Percentiles rank a stretch among this genome's conserved stretches.
Evolutionary conservation across 1,140 invertebrate species (phyloP).

Genomic region (Pseudomyrmex concolor): DNA sequence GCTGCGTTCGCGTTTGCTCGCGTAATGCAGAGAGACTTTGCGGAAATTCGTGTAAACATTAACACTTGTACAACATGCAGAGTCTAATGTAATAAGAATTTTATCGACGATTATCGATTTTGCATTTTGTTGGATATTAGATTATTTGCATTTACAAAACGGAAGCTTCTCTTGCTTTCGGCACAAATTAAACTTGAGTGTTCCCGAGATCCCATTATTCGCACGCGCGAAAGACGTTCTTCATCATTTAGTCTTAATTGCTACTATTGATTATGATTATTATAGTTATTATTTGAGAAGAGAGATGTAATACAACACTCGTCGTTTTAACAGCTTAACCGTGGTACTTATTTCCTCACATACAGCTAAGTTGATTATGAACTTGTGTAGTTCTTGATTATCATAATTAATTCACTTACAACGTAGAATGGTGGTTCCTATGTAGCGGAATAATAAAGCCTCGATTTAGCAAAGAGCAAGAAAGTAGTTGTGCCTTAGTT

Average conservation of each 20-base stretch:
- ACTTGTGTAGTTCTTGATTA: slow-evolving; percentile 59
- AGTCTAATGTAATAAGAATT: too few species aligned
- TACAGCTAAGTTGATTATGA: slow-evolving; percentile 52
- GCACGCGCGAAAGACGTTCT: not conserved
- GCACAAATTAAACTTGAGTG: not conserved
- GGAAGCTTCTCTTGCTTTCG: not conserved
- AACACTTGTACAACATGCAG: too few species aligned
- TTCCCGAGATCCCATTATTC: not conserved
- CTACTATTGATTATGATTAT: slow-evolving; percentile 12
- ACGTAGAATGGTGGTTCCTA: slow-evolving; percentile 39
- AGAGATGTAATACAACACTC: slow-evolving; percentile 29
- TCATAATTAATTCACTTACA: slow-evolving; percentile 59
- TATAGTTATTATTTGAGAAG: not conserved
- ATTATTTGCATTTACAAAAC: not conserved
- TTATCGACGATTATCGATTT: not conserved
- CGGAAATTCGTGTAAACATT: not conserved
- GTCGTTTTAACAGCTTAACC: slow-evolving; percentile 47
- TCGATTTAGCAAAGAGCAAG: slow-evolving; percentile 1
- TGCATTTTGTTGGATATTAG: not conserved
- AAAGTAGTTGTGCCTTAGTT: slow-evolving; percentile 39
- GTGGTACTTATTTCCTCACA: slow-evolving; percentile 35
- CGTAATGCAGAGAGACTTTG: not conserved
- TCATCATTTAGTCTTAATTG: not conserved
- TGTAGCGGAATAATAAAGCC: slow-evolving; percentile 47
- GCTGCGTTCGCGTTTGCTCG: not conserved